A percentile compares a stretch with the other conserved stretches of the same genome.
These are phyloP conservation scores for Tetanocera ferruginea DNA, from an alignment of 2,888 invertebrate genomes.

Conservation along the genomic window DNA sequence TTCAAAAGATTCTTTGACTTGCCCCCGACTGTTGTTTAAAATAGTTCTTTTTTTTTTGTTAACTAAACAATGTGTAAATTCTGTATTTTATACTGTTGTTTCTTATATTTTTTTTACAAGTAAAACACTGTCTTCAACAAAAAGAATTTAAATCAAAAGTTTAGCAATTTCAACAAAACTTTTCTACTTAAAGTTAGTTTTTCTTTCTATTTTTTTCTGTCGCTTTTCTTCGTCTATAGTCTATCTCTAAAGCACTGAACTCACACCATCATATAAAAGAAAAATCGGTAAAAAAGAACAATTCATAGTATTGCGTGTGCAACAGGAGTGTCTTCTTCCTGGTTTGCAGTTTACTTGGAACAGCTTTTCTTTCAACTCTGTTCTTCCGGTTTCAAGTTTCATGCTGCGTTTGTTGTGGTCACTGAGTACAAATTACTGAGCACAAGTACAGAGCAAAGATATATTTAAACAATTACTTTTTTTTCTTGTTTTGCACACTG, in stretches of 20 bases:
- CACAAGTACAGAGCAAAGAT: too few relatives aligned
- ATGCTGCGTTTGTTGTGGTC: neutral
- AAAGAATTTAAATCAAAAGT: conserved; percentile 32
- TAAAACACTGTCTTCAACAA: neutral
- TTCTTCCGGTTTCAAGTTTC: neutral
- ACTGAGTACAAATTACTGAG: too few relatives aligned
- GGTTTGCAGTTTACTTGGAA: neutral
- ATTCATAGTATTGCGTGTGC: neutral
- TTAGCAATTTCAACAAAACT: conserved; percentile 31
- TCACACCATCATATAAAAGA: neutral
- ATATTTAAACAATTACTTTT: too few relatives aligned
- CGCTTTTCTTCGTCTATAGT: neutral
- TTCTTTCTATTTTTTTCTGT: neutral
- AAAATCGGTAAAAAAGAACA: conserved; percentile 2
- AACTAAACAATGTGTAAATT: too few relatives aligned
- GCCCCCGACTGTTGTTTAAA: too few relatives aligned
- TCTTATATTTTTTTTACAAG: too few relatives aligned
- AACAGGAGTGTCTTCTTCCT: neutral
- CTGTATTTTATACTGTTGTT: too few relatives aligned
- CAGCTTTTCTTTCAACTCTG: neutral
- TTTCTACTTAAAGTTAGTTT: conserved; percentile 35
- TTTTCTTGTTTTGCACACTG: too few relatives aligned
- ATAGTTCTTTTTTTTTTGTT: too few relatives aligned
- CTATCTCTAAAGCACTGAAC: neutral
- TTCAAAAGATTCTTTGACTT: too few relatives aligned